Evolutionary conservation across 2,797 vertebrate species (phyloP), one percentile per base, ranked within the genome.

Genomic region (Schizopygopsis malacanthus): DNA sequence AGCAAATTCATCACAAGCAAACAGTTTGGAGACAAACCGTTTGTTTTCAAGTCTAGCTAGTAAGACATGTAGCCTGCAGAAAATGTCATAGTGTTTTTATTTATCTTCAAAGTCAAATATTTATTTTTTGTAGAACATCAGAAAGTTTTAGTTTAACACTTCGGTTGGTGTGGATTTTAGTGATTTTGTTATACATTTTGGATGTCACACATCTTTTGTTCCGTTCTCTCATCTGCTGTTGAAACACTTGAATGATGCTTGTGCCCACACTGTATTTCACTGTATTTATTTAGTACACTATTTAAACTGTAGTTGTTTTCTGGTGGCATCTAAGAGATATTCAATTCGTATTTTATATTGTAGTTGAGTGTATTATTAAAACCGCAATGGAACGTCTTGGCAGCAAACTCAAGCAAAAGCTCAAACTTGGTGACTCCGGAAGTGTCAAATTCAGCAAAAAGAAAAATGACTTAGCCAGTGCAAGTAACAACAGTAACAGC

Each of bases 401-500:
- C 83, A 96, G 94, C 89, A 97, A 96, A 91, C 90, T 97, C 76
- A 89, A 97, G 91, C 96, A 94, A 89, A 97, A 97, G 92, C 91
- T 97, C 84, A 96, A 96, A 92, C 93, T 96, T 61, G 96, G 95
- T 1, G 96, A 97, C 91, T 96, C 96, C 0, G 94, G 96, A 85
- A 96, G 95, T 86, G 97, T 94, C 84, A 97, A 96, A 92, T 96
- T 97, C 87, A 93, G 93, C 22, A 95, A 95, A 91, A 96, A 95
- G 84, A 96, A 96, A 77, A 94, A 93, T 0, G 96, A 96, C 86
- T 89, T 92, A 84, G 92, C 92, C 91, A 96, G 92, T 92, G 93
- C 95, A 73, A 92, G 95, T 72, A 96, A 94, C 87, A 96, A 96
- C 95, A 94, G 94, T 90, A 93, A 95, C 82, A 92, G 93, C 91